These are phyloP conservation scores for Drosophila willistoni DNA, from an alignment of 1,140 invertebrate genomes.

Conservation along the genomic window DNA sequence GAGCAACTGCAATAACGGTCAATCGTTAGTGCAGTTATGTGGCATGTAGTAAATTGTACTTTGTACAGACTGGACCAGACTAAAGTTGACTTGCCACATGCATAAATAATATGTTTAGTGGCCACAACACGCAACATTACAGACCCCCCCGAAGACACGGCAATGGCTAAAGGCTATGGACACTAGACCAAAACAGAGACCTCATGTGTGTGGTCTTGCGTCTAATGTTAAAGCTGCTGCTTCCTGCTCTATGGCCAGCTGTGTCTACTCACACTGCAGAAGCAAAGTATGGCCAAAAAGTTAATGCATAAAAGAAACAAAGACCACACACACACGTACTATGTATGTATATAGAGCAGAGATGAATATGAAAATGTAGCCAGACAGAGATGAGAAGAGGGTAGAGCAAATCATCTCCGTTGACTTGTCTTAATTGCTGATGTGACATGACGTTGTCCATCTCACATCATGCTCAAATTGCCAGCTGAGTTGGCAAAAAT, in stretches of 20 bases:
- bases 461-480: not conserved
- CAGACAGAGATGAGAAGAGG: too few relatives aligned
- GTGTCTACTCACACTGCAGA: conserved; percentile 45
- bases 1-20: conserved; percentile 11
- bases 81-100: conserved; percentile 36
- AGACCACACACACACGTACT: conserved; percentile 63
- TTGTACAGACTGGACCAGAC: not conserved
- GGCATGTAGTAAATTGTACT: conserved; percentile 15
- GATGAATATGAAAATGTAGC: not conserved
- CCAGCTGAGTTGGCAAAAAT: conserved; percentile 4
- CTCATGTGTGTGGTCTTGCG: conserved; percentile 66
- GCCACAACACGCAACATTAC: conserved; percentile 13
- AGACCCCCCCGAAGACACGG: not conserved
- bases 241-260: conserved; percentile 55
- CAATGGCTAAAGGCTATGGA: conserved; percentile 10
- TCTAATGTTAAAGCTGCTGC: conserved; percentile 35
- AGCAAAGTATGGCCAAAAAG: conserved; percentile 27
- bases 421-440: conserved; percentile 21
- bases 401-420: conserved; percentile 1
- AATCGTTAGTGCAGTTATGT: conserved; percentile 38
- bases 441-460: conserved; percentile 12
- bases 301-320: not conserved
- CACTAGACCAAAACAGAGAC: conserved; percentile 38
- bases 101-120: conserved; percentile 65
- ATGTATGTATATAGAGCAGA: not conserved